These are phyloP conservation scores for Lonchura striata DNA, from an alignment of 2,113 vertebrate species.

Conservation along the genomic window DNA sequence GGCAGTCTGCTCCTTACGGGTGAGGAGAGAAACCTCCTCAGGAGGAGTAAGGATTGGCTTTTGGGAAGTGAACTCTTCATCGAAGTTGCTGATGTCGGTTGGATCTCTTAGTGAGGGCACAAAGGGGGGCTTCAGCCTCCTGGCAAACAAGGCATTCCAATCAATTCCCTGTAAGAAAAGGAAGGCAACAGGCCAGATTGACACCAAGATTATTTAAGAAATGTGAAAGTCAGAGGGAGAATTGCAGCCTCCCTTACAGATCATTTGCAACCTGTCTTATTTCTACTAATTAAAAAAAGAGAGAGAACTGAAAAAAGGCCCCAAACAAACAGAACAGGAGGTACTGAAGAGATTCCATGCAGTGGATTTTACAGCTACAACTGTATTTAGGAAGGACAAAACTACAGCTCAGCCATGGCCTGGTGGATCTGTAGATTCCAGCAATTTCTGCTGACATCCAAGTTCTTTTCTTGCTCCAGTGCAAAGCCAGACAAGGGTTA, in stretches of 20 bases:
- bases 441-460: neutral
- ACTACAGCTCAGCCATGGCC: neutral
- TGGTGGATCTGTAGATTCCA: neutral
- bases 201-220: neutral
- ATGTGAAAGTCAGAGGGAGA: neutral
- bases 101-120: constrained; percentile 79
- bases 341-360: neutral
- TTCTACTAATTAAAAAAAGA: neutral
- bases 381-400: neutral
- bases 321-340: neutral
- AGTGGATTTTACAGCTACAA: neutral
- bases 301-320: neutral
- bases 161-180: constrained; percentile 75
- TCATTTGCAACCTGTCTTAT: neutral
- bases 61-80: constrained; percentile 87
- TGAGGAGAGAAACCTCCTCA: constrained; percentile 69
- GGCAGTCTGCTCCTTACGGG: constrained; percentile 77
- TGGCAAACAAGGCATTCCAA: constrained; percentile 87
- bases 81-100: constrained; percentile 85
- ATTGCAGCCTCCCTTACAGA: neutral
- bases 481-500: neutral
- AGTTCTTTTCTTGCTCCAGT: neutral
- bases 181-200: neutral
- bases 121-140: constrained; percentile 80
- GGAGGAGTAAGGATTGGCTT: constrained; percentile 84